These are phyloP conservation scores for Tolmerus cingulatus DNA, from an alignment of 2,888 invertebrate genomes.

Conservation along the genomic window DNA sequence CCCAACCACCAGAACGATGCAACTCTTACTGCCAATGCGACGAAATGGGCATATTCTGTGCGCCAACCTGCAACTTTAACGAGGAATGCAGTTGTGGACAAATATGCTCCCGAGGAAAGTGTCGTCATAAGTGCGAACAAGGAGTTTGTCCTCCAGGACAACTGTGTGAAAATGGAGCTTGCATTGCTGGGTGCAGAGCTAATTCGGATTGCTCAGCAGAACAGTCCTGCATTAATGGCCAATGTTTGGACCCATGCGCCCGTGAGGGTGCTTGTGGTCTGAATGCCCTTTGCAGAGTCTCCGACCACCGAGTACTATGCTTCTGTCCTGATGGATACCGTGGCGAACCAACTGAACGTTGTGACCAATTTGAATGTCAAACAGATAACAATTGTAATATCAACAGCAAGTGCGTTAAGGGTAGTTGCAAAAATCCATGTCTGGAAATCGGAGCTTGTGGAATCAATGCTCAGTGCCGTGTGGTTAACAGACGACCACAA, in stretches of 20 bases:
- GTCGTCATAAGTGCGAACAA: slow-evolving; percentile 75
- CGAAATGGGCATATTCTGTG: slow-evolving; percentile 78
- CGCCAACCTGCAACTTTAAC: slow-evolving; percentile 71
- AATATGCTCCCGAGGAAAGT: slow-evolving; percentile 76
- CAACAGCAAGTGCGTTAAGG: slow-evolving; percentile 77
- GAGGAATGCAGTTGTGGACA: slow-evolving; percentile 85
- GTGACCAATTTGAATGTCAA: slow-evolving; percentile 79
- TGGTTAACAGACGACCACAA: slow-evolving; percentile 77
- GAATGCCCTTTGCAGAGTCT: slow-evolving; percentile 80
- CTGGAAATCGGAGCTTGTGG: slow-evolving; percentile 79
- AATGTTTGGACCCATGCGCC: slow-evolving; percentile 77
- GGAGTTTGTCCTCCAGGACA: slow-evolving; percentile 80
- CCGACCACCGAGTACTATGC: slow-evolving; percentile 84
- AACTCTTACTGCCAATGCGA: slow-evolving; percentile 82
- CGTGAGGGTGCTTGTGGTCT: slow-evolving; percentile 76
- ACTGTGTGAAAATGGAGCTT: slow-evolving; percentile 75
- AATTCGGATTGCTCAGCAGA: slow-evolving; percentile 82
- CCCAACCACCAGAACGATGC: slow-evolving; percentile 75
- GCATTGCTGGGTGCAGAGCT: slow-evolving; percentile 80
- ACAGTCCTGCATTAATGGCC: slow-evolving; percentile 74
- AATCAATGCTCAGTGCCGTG: slow-evolving; percentile 83
- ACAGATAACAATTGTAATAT: slow-evolving; percentile 78
- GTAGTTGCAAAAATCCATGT: slow-evolving; percentile 86
- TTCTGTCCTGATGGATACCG: slow-evolving; percentile 86
- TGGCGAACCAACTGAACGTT: slow-evolving; percentile 80